A percentile compares a stretch with the other conserved stretches of the same genome.
phyloP scores from a whole-genome alignment of 2,113 vertebrate genomes.

The Centropus bengalensis region DNA sequence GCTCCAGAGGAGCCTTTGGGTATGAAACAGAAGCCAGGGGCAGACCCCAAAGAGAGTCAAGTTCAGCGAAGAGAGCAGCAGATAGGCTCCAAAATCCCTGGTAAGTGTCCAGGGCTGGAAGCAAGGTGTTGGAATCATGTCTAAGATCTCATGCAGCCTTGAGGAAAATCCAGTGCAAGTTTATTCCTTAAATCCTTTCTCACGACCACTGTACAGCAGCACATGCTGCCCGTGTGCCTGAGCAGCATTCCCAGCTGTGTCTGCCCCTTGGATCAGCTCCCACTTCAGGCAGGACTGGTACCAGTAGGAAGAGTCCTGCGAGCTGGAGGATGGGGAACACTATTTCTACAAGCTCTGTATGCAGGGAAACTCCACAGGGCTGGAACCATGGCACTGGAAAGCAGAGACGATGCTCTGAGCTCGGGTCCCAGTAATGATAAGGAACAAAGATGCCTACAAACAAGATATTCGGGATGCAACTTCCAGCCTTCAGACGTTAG shows the following conservation, averaged over 20 bases:
- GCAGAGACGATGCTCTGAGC: fast-evolving
- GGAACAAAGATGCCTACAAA: fast-evolving
- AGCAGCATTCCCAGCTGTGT: fast-evolving
- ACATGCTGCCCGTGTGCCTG: neutral
- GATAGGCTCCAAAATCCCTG: fast-evolving
- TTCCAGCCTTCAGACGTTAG: neutral
- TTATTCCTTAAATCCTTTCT: neutral
- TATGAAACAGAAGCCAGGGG: neutral
- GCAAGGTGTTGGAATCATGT: fast-evolving
- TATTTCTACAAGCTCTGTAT: fast-evolving
- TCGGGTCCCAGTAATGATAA: fast-evolving
- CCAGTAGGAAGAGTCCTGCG: fast-evolving
- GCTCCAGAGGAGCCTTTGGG: neutral
- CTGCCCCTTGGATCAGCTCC: fast-evolving
- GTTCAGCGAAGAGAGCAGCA: neutral
- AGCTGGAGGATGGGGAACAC: neutral
- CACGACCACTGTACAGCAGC: fast-evolving
- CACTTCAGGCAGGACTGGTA: fast-evolving
- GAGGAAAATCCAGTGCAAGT: neutral
- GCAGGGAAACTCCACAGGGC: fast-evolving
- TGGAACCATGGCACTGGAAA: fast-evolving
- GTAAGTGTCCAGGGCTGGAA: neutral
- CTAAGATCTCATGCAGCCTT: neutral
- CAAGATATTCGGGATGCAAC: fast-evolving
- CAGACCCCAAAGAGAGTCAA: fast-evolving